phyloP scores from a whole-genome alignment of 2,797 vertebrate genomes.

The Perodicticus potto region DNA sequence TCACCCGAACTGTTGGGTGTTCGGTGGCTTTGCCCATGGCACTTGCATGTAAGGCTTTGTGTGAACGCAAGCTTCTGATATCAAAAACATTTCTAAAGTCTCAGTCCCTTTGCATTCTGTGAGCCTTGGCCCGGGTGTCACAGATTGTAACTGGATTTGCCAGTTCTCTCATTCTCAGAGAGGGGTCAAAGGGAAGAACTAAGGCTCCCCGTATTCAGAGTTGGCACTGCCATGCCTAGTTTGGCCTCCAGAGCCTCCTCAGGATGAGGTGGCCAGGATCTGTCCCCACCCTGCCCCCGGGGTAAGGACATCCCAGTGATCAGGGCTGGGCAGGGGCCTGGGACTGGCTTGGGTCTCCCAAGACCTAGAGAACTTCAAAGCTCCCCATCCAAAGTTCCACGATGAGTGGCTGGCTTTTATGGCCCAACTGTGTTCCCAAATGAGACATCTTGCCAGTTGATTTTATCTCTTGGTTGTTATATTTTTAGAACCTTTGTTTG shows the following conservation, averaged over 20 bases:
- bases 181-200: not conserved
- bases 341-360: not conserved
- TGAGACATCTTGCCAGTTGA: not conserved
- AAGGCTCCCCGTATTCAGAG: not conserved
- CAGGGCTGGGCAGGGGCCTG: not conserved
- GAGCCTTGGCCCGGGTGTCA: slow-evolving; percentile 14
- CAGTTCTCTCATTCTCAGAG: not conserved
- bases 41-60: not conserved
- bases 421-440: not conserved
- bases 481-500: not conserved
- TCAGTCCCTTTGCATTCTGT: not conserved
- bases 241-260: not conserved
- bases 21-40: not conserved
- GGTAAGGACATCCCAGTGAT: not conserved
- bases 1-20: not conserved
- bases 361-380: not conserved
- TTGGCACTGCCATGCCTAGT: fast-evolving
- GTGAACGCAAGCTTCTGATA: not conserved
- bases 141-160: not conserved
- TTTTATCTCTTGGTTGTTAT: not conserved
- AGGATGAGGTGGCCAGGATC: not conserved
- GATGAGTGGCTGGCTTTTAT: not conserved
- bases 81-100: not conserved
- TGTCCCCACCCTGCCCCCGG: not conserved
- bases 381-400: not conserved